Evolutionary conservation across 2,797 vertebrate genomes (phyloP).

Genomic region (Orientallactaga sibirica): DNA sequence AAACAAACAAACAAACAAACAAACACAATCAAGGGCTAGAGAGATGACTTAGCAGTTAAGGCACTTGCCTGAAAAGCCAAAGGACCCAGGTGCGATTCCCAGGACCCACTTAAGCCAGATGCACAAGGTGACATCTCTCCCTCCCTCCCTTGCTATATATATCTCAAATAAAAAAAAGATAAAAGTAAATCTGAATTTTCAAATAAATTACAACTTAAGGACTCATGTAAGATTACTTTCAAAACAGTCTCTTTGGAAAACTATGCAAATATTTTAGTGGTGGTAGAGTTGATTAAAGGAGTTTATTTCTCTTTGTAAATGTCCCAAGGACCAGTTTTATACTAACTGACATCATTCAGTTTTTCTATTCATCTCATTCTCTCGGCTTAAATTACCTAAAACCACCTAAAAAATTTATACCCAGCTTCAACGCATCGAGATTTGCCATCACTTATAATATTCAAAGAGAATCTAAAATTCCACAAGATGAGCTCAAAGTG

Average conservation of each 20-base stretch:
- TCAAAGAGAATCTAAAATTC: constrained; percentile 47
- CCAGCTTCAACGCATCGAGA: constrained; percentile 49
- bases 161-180: no score
- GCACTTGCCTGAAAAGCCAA: no score
- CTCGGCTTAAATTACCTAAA: constrained; percentile 50
- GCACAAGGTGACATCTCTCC: no score
- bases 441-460: not conserved
- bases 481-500: not conserved
- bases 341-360: not conserved
- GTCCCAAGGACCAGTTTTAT: not conserved
- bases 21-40: no score
- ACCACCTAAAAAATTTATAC: constrained; percentile 52
- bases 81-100: no score
- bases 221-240: constrained; percentile 38
- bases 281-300: constrained; percentile 28
- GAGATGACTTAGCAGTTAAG: no score
- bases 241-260: constrained; percentile 54
- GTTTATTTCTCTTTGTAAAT: constrained; percentile 52
- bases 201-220: constrained; percentile 52
- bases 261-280: constrained; percentile 37
- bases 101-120: no score
- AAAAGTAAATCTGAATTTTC: constrained; percentile 8
- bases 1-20: no score
- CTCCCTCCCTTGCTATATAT: no score
- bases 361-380: constrained; percentile 58